These are phyloP conservation scores for Caenorhabditis angaria DNA, from an alignment of 2,888 invertebrate species.

Conservation along the genomic window DNA sequence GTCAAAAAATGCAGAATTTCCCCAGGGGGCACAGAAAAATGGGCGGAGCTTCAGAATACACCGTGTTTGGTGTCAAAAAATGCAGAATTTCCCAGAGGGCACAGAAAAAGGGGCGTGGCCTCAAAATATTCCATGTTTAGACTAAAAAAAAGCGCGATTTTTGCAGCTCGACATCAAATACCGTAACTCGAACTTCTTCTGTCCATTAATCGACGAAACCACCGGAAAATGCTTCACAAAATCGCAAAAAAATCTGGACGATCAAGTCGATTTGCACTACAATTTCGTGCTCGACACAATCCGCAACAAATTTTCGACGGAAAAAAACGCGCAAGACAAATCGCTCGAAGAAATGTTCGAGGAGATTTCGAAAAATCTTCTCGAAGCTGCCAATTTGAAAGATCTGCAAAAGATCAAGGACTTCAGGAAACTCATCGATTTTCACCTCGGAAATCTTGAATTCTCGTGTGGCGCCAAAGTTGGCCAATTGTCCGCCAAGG, in stretches of 20 bases:
- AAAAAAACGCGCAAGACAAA: constrained; percentile 18
- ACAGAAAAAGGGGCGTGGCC: no score
- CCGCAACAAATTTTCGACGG: constrained; percentile 26
- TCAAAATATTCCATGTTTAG: no score
- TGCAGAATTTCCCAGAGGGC: no score
- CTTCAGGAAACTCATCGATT: constrained; percentile 71
- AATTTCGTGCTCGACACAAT: constrained; percentile 38
- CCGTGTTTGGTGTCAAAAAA: no score
- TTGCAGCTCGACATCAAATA: constrained; percentile 26
- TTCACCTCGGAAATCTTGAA: constrained; percentile 75
- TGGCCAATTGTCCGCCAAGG: constrained; percentile 46
- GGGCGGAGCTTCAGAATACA: no score
- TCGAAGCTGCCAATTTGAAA: constrained; percentile 18
- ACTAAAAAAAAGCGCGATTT: neutral
- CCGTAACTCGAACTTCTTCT: constrained; percentile 28
- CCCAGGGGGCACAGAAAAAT: no score
- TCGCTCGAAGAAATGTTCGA: constrained; percentile 34
- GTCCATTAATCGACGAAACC: constrained; percentile 30
- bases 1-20: no score
- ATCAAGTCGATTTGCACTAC: constrained; percentile 41
- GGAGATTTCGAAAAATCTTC: constrained; percentile 16
- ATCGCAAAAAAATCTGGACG: constrained; percentile 21
- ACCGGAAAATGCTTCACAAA: constrained; percentile 18
- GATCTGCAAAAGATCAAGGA: constrained; percentile 15
- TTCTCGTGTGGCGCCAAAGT: constrained; percentile 74